Evolutionary conservation across 2,113 vertebrate genomes (phyloP).

Genomic region (Apistogramma diplotaenia): DNA sequence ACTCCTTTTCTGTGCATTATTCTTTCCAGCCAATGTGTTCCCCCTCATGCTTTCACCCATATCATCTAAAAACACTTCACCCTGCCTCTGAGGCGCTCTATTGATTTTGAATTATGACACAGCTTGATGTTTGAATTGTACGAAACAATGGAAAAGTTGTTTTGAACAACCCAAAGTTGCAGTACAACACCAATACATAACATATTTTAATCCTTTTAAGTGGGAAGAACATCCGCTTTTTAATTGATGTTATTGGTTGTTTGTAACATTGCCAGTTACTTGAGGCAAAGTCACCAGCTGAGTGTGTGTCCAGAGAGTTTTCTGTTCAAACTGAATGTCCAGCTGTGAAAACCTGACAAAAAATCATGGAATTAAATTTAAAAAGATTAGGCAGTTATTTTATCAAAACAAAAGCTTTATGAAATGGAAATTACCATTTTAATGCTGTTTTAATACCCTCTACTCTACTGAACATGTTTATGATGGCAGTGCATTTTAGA

Average conservation of each 20-base stretch:
- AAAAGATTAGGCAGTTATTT: not conserved
- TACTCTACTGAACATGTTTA: not conserved
- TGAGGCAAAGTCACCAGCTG: not conserved
- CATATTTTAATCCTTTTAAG: not conserved
- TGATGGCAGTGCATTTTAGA: not conserved
- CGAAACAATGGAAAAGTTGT: not conserved
- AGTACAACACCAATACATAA: not conserved
- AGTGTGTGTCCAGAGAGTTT: not conserved
- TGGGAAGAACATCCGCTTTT: not conserved
- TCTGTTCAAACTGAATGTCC: not conserved
- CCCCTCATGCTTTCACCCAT: not conserved
- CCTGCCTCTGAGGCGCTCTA: not conserved
- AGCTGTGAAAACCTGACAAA: not conserved
- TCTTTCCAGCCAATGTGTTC: not conserved
- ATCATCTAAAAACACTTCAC: conserved; percentile 1
- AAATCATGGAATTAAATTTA: not conserved
- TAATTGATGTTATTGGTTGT: not conserved
- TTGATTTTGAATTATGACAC: conserved; percentile 2
- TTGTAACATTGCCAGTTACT: not conserved
- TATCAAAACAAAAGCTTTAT: not conserved
- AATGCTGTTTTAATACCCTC: not conserved
- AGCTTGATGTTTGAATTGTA: not conserved
- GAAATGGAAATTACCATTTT: not conserved
- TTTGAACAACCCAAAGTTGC: not conserved
- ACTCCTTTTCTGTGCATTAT: not conserved